Percentiles rank a stretch among this genome's conserved stretches.
Evolutionary conservation across 2,888 invertebrate species (phyloP).

Genomic region (Pelosia muscerda): DNA sequence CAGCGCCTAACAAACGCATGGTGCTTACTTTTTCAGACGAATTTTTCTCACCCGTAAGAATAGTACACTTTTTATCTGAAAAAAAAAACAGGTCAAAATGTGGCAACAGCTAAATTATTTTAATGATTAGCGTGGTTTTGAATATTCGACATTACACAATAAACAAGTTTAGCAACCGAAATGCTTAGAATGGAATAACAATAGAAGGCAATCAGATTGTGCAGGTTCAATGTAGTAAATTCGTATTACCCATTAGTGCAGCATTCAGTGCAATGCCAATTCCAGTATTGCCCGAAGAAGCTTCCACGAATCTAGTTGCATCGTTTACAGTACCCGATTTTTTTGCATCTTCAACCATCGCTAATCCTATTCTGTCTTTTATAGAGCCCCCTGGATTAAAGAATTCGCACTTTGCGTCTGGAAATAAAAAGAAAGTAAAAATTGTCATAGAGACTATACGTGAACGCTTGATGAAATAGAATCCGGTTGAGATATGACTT

Average conservation of each 20-base stretch:
- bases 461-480: no score
- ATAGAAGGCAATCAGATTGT: no score
- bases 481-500: no score
- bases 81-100: neutral
- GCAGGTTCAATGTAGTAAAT: neutral
- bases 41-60: constrained; percentile 99
- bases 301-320: constrained; percentile 95
- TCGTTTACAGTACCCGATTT: constrained; percentile 92
- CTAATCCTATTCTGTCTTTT: constrained; percentile 95
- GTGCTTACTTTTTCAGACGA: constrained; percentile 97
- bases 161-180: no score
- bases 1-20: constrained; percentile 94
- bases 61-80: constrained; percentile 93
- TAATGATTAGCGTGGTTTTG: no score
- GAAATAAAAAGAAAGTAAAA: constrained; percentile 19
- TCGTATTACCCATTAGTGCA: constrained; percentile 86
- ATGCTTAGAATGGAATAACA: no score
- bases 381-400: constrained; percentile 98
- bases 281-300: constrained; percentile 94
- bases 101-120: no score
- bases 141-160: no score
- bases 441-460: neutral
- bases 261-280: constrained; percentile 97
- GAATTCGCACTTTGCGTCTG: constrained; percentile 98
- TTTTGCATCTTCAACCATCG: constrained; percentile 97